These are phyloP conservation scores for Watsonalla binaria DNA, from an alignment of 2,888 invertebrate genomes.

Conservation along the genomic window DNA sequence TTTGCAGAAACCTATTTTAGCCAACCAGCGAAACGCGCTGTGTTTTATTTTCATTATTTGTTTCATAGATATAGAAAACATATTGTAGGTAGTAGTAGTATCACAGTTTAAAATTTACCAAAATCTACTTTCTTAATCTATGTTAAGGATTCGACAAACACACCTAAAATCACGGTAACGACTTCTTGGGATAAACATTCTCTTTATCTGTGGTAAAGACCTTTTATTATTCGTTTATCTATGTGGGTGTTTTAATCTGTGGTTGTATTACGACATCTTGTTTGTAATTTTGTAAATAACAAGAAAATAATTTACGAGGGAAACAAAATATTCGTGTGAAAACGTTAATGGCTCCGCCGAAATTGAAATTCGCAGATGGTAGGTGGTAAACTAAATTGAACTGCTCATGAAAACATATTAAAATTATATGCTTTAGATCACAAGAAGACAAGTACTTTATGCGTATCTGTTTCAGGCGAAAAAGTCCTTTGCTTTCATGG, in stretches of 20 bases:
- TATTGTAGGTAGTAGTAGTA: too few relatives aligned
- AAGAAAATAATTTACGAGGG: neutral
- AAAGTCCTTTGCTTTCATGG: conserved; percentile 97
- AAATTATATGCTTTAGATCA: neutral
- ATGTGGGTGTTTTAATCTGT: neutral
- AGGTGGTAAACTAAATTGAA: conserved; percentile 5
- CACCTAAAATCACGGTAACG: too few relatives aligned
- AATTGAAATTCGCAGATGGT: conserved; percentile 87
- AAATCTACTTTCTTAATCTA: too few relatives aligned
- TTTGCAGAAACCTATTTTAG: too few relatives aligned
- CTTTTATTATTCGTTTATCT: neutral
- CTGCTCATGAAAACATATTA: neutral
- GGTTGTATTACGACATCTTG: neutral
- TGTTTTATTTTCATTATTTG: too few relatives aligned
- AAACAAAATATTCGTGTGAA: conserved; percentile 15
- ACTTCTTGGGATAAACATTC: too few relatives aligned
- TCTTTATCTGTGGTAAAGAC: too few relatives aligned
- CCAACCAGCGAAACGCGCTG: too few relatives aligned
- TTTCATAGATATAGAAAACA: too few relatives aligned
- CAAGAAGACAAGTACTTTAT: conserved; percentile 2
- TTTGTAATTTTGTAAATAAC: neutral
- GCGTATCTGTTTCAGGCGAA: conserved; percentile 79
- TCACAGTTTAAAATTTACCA: too few relatives aligned
- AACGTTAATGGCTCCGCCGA: conserved; percentile 78
- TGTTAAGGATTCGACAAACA: too few relatives aligned